These are phyloP conservation scores for Hermetia illucens DNA, from an alignment of 1,140 invertebrate genomes.

Conservation along the genomic window DNA sequence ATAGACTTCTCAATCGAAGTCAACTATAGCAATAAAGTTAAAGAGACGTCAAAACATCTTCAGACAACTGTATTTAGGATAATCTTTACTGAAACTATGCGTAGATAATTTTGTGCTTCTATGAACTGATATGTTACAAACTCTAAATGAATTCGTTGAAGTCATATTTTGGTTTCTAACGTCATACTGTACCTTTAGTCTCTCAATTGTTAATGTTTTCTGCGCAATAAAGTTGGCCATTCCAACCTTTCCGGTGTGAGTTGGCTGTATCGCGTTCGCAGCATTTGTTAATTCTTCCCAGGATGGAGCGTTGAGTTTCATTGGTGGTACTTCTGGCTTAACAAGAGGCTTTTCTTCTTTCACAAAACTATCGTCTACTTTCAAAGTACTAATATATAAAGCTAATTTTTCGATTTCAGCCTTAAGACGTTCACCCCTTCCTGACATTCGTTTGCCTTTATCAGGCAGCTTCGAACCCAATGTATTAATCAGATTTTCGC, in stretches of 20 bases:
- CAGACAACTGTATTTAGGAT: too few species aligned
- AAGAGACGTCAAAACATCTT: too few species aligned
- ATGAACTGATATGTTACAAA: too few species aligned
- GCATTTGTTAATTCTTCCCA: slow-evolving; percentile 17
- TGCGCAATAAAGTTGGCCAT: slow-evolving; percentile 24
- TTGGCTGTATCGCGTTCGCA: slow-evolving; percentile 20
- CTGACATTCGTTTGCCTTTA: slow-evolving; percentile 15
- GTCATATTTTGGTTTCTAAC: too few species aligned
- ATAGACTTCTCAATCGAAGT: too few species aligned
- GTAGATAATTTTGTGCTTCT: too few species aligned
- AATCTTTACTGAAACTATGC: too few species aligned
- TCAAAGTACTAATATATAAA: slow-evolving; percentile 6
- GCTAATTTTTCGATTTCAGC: slow-evolving; percentile 9
- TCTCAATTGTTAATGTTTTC: slow-evolving; percentile 20
- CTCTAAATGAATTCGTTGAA: too few species aligned
- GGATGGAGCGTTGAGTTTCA: background rate
- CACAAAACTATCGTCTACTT: slow-evolving; percentile 9
- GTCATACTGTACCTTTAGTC: slow-evolving; percentile 26
- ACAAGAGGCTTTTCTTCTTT: slow-evolving; percentile 7
- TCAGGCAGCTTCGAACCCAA: slow-evolving; percentile 17
- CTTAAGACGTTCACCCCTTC: slow-evolving; percentile 13
- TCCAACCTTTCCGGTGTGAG: slow-evolving; percentile 17
- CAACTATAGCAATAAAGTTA: too few species aligned
- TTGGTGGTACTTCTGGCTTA: background rate
- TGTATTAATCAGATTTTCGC: slow-evolving; percentile 15